Conservation (phyloP, 2,797 vertebrate genomes). For the Salmo trutta region DNA sequence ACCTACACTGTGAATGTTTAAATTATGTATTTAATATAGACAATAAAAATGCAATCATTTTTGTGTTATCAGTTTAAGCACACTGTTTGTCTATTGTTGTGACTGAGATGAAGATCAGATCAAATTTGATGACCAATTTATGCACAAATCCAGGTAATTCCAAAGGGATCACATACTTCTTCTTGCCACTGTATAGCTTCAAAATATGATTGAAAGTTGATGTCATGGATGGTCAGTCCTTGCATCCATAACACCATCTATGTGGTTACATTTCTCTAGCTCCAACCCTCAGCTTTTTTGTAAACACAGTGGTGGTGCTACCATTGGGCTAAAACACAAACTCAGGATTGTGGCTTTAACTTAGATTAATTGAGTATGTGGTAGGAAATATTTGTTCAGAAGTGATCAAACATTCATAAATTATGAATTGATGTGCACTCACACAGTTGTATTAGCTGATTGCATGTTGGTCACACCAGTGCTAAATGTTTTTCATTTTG, state of each 20-base stretch:
- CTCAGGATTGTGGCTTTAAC: background rate
- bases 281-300: background rate
- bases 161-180: no score
- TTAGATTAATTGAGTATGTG: background rate
- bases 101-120: no score
- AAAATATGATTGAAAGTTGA: no score
- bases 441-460: background rate
- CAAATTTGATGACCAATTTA: no score
- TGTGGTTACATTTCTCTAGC: background rate
- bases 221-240: background rate
- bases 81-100: no score
- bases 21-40: no score
- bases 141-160: no score
- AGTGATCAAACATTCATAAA: background rate
- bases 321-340: background rate
- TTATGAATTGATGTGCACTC: background rate
- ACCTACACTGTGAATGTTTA: no score
- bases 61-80: no score
- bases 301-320: background rate
- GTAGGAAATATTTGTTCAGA: background rate
- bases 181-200: no score
- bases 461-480: background rate
- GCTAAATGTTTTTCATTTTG: background rate
- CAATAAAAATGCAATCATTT: no score
- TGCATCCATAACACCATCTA: background rate